Conservation (phyloP, 2,888 invertebrate genomes). For the Stratiomys singularior region DNA sequence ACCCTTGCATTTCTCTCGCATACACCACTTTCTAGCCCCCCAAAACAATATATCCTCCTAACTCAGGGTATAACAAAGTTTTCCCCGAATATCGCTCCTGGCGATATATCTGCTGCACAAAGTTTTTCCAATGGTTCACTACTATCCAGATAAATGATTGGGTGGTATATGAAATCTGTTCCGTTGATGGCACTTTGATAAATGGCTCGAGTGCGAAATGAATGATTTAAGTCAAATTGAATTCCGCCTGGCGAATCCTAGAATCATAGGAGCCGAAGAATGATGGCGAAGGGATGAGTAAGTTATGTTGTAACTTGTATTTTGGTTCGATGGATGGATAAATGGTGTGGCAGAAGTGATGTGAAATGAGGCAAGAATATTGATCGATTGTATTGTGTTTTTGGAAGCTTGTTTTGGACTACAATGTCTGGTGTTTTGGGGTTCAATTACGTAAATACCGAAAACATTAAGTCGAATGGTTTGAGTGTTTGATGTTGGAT, state of each 20-base stretch:
- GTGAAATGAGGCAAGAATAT: no score
- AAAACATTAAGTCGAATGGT: no score
- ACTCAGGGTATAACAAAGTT: background rate
- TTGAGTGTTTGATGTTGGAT: no score
- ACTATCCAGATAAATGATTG: slow-evolving; percentile 51
- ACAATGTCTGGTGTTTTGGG: no score
- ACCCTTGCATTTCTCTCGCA: background rate
- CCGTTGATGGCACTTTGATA: slow-evolving; percentile 52
- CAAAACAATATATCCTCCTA: background rate
- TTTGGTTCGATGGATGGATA: no score
- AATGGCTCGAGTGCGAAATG: slow-evolving; percentile 51
- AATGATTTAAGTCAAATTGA: slow-evolving; percentile 52
- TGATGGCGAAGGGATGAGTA: no score
- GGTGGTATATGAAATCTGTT: slow-evolving; percentile 51
- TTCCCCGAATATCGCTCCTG: background rate
- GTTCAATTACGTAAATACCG: no score
- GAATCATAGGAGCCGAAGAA: no score
- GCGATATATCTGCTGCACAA: slow-evolving; percentile 20
- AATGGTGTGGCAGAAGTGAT: no score
- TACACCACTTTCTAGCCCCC: background rate
- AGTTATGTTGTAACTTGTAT: no score
- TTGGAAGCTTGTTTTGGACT: no score
- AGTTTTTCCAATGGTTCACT: slow-evolving; percentile 6
- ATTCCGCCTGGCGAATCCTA: slow-evolving; percentile 41
- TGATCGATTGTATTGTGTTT: no score